These are phyloP conservation scores for Scomber japonicus DNA, from an alignment of 2,113 vertebrate species.

Conservation along the genomic window DNA sequence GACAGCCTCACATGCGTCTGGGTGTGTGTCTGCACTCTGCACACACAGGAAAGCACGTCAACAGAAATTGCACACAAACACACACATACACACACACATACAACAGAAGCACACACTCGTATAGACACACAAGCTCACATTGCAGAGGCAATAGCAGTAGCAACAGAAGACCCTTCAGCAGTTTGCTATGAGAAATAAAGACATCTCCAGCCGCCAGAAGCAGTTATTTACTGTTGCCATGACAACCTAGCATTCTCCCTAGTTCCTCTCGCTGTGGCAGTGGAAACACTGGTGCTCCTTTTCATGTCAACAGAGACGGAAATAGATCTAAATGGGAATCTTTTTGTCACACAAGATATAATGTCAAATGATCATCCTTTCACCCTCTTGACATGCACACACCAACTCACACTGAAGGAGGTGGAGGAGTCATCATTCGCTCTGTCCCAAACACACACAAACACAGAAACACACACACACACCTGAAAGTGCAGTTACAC, in stretches of 20 bases:
- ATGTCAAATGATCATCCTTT: constrained; percentile 51
- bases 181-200: constrained; percentile 76
- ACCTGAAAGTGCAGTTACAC: neutral
- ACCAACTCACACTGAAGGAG: constrained; percentile 14
- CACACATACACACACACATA: constrained; percentile 1
- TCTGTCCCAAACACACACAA: constrained; percentile 6
- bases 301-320: constrained; percentile 74
- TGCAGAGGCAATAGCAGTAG: constrained; percentile 51
- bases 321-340: constrained; percentile 73
- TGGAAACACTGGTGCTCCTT: constrained; percentile 66
- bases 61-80: constrained; percentile 17
- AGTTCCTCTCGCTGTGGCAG: constrained; percentile 65
- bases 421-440: constrained; percentile 8
- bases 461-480: constrained; percentile 14
- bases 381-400: neutral
- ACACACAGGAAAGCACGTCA: neutral
- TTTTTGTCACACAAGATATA: constrained; percentile 48
- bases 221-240: constrained; percentile 83
- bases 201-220: constrained; percentile 73
- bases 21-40: constrained; percentile 11
- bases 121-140: neutral
- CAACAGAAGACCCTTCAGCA: constrained; percentile 61
- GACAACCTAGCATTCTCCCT: constrained; percentile 76
- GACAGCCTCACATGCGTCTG: constrained; percentile 51
- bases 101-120: neutral